Conservation (phyloP, 2,888 invertebrate species). For the Notodonta dromedarius region DNA sequence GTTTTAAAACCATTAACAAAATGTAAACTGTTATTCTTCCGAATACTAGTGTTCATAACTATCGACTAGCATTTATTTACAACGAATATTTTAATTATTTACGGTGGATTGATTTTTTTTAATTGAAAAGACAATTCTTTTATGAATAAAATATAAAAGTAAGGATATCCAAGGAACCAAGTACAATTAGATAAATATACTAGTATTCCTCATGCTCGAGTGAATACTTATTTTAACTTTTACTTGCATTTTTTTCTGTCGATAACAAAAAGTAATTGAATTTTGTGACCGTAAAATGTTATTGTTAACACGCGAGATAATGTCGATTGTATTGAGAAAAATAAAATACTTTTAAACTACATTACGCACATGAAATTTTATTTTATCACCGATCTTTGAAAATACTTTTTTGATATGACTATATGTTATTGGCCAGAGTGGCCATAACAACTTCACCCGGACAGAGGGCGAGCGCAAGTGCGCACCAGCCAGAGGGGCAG, state of each 20-base stretch:
- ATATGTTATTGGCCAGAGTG: too few relatives aligned
- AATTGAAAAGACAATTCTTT: not conserved
- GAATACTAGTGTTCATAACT: slow-evolving; percentile 13
- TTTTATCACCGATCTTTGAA: not conserved
- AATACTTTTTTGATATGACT: too few relatives aligned
- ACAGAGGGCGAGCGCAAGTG: too few relatives aligned
- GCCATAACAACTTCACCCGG: too few relatives aligned
- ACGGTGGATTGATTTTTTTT: not conserved
- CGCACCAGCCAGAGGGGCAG: too few relatives aligned
- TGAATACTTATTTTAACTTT: not conserved
- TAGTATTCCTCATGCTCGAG: not conserved
- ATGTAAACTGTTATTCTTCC: slow-evolving; percentile 30
- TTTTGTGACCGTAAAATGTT: slow-evolving; percentile 21
- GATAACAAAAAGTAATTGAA: slow-evolving; percentile 1
- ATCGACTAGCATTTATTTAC: slow-evolving; percentile 32
- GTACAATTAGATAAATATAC: not conserved
- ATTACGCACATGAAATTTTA: slow-evolving; percentile 8
- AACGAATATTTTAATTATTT: slow-evolving; percentile 17
- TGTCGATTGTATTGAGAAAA: slow-evolving; percentile 69
- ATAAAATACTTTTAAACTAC: slow-evolving; percentile 59
- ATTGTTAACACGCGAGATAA: slow-evolving; percentile 43
- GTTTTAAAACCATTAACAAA: slow-evolving; percentile 44
- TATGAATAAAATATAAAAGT: not conserved
- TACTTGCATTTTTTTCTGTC: not conserved
- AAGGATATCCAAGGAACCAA: not conserved